These are phyloP conservation scores for Dysidea cf. avara DNA, from an alignment of 37 sponge, comb jelly and placozoan genomes.

Conservation along the genomic window DNA sequence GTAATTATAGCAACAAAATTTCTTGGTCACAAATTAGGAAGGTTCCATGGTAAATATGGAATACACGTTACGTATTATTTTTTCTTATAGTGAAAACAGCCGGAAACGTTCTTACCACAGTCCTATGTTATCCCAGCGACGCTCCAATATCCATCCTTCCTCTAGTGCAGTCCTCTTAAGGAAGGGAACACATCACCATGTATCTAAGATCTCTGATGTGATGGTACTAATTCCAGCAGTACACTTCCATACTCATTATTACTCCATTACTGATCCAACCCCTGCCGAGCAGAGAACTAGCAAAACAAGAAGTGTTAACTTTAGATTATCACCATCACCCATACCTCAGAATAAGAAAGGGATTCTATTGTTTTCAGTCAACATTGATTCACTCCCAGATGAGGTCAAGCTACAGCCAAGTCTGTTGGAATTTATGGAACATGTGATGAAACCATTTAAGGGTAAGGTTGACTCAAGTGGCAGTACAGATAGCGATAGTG, in stretches of 20 bases:
- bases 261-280: constrained; percentile 22
- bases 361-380: constrained; percentile 47
- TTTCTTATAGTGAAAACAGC: too few species aligned
- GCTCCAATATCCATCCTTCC: not conserved
- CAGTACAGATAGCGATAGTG: constrained; percentile 3
- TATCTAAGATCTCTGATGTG: not conserved
- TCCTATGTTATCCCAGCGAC: not conserved
- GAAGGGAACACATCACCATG: not conserved
- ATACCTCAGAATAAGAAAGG: constrained; percentile 47
- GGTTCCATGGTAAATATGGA: too few species aligned
- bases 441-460: constrained; percentile 55
- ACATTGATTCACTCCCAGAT: constrained; percentile 61
- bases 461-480: not conserved
- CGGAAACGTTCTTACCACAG: not conserved
- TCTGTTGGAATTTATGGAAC: constrained; percentile 85
- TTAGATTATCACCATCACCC: not conserved
- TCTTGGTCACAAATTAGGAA: too few species aligned
- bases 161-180: not conserved
- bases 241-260: constrained; percentile 60
- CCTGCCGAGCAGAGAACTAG: not conserved
- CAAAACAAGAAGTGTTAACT: not conserved
- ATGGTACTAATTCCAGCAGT: constrained; percentile 65
- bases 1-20: too few species aligned
- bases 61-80: too few species aligned
- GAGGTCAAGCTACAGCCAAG: constrained; percentile 66